A percentile compares a stretch with the other conserved stretches of the same genome.
These are phyloP conservation scores for Acipenser oxyrinchus DNA, from an alignment of 2,797 vertebrate genomes.

Conservation along the genomic window DNA sequence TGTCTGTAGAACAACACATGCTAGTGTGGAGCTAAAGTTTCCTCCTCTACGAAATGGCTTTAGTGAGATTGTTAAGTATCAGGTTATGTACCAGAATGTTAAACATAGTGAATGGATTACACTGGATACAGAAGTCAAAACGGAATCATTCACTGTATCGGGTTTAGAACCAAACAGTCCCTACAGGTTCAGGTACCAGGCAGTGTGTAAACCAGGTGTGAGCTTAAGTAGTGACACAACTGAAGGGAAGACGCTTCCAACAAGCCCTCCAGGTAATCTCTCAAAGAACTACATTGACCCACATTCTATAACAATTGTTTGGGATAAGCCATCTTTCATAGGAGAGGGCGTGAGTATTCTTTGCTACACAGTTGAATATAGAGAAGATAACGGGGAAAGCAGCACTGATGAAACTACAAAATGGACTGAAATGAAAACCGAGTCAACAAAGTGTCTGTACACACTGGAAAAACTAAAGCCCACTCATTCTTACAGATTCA, in stretches of 20 bases:
- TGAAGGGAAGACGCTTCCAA: slow-evolving; percentile 20
- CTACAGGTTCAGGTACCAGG: slow-evolving; percentile 23
- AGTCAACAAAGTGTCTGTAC: background rate
- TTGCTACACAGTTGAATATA: background rate
- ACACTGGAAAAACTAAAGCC: background rate
- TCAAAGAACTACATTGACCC: slow-evolving; percentile 1
- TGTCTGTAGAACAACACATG: slow-evolving; percentile 16
- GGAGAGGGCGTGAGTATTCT: too few relatives aligned
- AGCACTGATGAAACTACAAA: background rate
- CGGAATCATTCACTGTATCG: slow-evolving; percentile 8
- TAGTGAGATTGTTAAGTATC: slow-evolving; percentile 17
- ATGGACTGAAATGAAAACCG: background rate
- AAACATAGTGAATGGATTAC: slow-evolving; percentile 23
- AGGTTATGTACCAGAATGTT: slow-evolving; percentile 18
- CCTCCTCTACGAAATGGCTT: slow-evolving; percentile 5
- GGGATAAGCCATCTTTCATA: background rate
- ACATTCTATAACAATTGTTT: background rate
- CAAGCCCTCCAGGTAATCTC: slow-evolving; percentile 23
- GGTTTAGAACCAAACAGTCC: slow-evolving; percentile 19
- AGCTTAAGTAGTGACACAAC: slow-evolving; percentile 21
- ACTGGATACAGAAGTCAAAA: slow-evolving; percentile 8
- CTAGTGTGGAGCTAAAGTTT: slow-evolving; percentile 22
- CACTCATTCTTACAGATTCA: background rate
- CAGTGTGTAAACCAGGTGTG: slow-evolving; percentile 24
- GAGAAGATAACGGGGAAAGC: background rate